phyloP scores from a whole-genome alignment of 64 coral and sea anemone genomes.

The Porites australiensis region DNA sequence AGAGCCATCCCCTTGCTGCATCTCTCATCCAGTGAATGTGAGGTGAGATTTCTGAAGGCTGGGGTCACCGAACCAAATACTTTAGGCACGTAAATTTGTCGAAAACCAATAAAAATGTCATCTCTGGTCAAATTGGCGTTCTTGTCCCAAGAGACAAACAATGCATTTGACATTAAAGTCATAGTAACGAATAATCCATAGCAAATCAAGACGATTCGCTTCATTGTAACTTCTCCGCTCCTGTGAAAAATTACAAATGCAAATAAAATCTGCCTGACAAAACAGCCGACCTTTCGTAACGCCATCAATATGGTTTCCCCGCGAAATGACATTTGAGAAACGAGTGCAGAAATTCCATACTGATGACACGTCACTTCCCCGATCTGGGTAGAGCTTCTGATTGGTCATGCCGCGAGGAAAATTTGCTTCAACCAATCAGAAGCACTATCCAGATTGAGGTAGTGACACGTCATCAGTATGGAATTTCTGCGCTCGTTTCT shows the following conservation, averaged over 20 bases:
- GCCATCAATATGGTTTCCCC: too few relatives aligned
- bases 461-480: too few relatives aligned
- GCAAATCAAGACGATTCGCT: background rate
- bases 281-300: too few relatives aligned
- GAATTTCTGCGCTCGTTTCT: too few relatives aligned
- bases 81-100: constrained; percentile 28
- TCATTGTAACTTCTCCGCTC: background rate
- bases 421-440: too few relatives aligned
- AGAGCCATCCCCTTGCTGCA: constrained; percentile 67
- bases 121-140: constrained; percentile 42
- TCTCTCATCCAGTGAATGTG: constrained; percentile 79
- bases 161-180: constrained; percentile 1
- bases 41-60: constrained; percentile 62
- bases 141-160: constrained; percentile 67
- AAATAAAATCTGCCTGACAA: background rate
- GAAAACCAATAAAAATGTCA: constrained; percentile 16
- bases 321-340: too few relatives aligned
- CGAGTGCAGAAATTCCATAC: too few relatives aligned
- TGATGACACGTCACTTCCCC: too few relatives aligned
- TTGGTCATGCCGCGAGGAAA: too few relatives aligned
- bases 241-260: background rate
- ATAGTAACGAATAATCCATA: background rate
- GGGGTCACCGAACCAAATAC: background rate
- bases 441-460: too few relatives aligned
- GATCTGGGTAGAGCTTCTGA: too few relatives aligned